Conservation (phyloP, 2,113 vertebrate genomes). For the Rousettus leschenaultii region DNA sequence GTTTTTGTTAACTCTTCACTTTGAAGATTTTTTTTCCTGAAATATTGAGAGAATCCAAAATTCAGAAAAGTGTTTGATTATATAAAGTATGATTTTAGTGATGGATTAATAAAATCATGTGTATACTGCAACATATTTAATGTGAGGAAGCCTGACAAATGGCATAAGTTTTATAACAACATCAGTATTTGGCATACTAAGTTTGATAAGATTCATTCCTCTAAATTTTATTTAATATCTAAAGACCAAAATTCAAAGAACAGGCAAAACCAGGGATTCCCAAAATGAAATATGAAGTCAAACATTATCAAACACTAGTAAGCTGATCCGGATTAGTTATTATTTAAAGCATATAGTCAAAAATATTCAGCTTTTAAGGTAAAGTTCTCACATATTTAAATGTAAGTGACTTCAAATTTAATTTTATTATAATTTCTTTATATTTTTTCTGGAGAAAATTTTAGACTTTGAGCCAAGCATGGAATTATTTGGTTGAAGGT, state of each 20-base stretch:
- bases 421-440: constrained; percentile 58
- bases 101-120: constrained; percentile 50
- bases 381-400: constrained; percentile 67
- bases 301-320: constrained; percentile 75
- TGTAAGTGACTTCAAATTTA: constrained; percentile 63
- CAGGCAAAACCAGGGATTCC: constrained; percentile 75
- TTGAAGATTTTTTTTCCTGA: constrained; percentile 21
- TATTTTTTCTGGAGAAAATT: constrained; percentile 52
- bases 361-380: constrained; percentile 54
- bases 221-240: constrained; percentile 81
- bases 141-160: constrained; percentile 70
- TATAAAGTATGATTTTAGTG: constrained; percentile 33
- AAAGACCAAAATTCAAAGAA: constrained; percentile 80
- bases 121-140: constrained; percentile 31
- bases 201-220: constrained; percentile 76
- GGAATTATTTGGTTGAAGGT: constrained; percentile 55
- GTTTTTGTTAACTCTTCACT: constrained; percentile 28
- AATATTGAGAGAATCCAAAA: constrained; percentile 39
- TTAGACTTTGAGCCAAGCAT: constrained; percentile 63
- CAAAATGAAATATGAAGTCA: constrained; percentile 77
- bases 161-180: constrained; percentile 74
- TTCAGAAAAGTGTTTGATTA: constrained; percentile 34
- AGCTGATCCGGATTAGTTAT: constrained; percentile 64
- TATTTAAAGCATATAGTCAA: constrained; percentile 70
- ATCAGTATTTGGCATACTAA: constrained; percentile 76